Percentiles rank a stretch among this genome's conserved stretches.
phyloP scores from a whole-genome alignment of 1,140 invertebrate species.

The Brachionus calyciflorus region DNA sequence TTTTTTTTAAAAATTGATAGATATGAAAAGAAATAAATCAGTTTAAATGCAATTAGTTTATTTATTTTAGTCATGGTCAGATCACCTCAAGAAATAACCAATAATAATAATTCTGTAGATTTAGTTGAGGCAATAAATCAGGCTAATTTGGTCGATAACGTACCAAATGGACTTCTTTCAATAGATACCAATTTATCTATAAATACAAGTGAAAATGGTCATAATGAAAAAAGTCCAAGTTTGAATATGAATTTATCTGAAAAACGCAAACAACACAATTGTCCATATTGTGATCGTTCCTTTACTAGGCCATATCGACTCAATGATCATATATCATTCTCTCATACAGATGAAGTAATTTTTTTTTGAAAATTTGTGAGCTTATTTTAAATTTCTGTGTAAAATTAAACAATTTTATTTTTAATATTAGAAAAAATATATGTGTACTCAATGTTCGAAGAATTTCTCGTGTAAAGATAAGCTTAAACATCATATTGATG shows the following conservation, averaged over 20 bases:
- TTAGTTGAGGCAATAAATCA: no score
- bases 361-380: background rate
- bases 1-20: background rate
- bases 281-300: conserved; percentile 43
- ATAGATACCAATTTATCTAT: background rate
- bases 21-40: conserved; percentile 11
- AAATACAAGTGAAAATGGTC: background rate
- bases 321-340: conserved; percentile 43
- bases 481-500: conserved; percentile 43
- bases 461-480: conserved; percentile 47
- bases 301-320: conserved; percentile 44
- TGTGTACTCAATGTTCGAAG: conserved; percentile 39
- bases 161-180: background rate
- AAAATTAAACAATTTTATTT: background rate
- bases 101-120: background rate
- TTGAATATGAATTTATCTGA: background rate
- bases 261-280: conserved; percentile 46
- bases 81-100: conserved; percentile 22
- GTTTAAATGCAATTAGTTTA: background rate
- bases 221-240: background rate
- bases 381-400: no score
- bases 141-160: background rate
- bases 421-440: conserved; percentile 33
- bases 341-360: conserved; percentile 44
- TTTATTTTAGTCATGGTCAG: conserved; percentile 14